Evolutionary conservation across 2,797 vertebrate genomes (phyloP).

Genomic region (Dryobates pubescens): DNA sequence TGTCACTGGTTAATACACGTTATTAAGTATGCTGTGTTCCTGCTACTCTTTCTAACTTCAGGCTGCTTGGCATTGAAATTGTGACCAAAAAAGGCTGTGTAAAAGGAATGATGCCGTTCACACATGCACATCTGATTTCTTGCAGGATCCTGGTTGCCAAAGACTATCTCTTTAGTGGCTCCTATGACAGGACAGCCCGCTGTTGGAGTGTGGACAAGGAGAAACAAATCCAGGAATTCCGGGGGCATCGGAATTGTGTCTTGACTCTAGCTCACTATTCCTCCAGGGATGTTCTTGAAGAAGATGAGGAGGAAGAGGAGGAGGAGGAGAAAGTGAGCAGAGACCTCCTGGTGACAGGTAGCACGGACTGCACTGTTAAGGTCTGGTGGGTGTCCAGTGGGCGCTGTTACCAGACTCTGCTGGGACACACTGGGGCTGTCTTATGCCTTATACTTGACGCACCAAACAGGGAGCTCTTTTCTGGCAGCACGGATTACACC

Average conservation of each 20-base stretch:
- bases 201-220: conserved; percentile 81
- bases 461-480: conserved; percentile 78
- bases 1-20: too few species aligned
- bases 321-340: conserved; percentile 65
- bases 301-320: conserved; percentile 64
- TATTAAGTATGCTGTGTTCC: too few species aligned
- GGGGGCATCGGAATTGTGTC: conserved; percentile 83
- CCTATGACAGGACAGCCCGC: conserved; percentile 83
- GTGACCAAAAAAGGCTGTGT: not conserved
- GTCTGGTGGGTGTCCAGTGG: conserved; percentile 85
- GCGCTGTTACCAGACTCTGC: conserved; percentile 81
- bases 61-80: not conserved
- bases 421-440: conserved; percentile 82
- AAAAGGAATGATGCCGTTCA: not conserved
- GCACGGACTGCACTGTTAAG: conserved; percentile 82
- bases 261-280: conserved; percentile 80
- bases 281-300: conserved; percentile 74
- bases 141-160: conserved; percentile 80
- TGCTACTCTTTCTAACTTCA: not conserved
- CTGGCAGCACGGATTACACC: conserved; percentile 82
- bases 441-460: conserved; percentile 81
- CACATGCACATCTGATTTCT: not conserved
- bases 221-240: conserved; percentile 78
- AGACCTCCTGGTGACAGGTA: conserved; percentile 83
- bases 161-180: conserved; percentile 82